Conservation (phyloP, 2,113 vertebrate species). For the Macrotus californicus region DNA sequence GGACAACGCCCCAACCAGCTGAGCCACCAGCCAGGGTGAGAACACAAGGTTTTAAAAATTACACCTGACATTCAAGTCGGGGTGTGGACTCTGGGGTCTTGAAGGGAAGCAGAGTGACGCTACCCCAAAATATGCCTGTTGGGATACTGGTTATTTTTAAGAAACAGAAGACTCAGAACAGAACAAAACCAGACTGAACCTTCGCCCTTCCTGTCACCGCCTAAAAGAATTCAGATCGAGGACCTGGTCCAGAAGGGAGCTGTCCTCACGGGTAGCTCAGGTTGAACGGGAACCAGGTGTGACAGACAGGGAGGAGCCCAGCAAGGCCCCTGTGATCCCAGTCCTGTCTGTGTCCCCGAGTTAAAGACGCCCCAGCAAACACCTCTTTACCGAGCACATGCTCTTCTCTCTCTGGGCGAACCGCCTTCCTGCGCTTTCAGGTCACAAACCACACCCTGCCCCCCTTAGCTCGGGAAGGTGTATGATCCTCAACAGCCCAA, state of each 20-base stretch:
- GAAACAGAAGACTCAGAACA: neutral
- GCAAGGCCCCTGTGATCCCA: fast-evolving
- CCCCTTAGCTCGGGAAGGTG: fast-evolving
- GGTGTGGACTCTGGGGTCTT: neutral
- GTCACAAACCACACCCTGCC: fast-evolving
- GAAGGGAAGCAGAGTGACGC: neutral
- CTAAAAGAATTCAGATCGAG: fast-evolving
- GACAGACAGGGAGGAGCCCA: neutral
- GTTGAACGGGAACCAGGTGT: neutral
- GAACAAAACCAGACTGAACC: neutral
- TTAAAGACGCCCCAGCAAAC: neutral
- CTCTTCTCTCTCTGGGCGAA: neutral
- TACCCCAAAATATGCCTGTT: too few species aligned
- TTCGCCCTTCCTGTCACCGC: too few species aligned
- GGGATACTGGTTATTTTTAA: neutral
- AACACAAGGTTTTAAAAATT: fast-evolving
- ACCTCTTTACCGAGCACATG: neutral
- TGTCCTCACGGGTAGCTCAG: neutral
- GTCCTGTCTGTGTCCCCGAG: neutral
- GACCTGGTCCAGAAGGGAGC: neutral
- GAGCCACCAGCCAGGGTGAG: neutral
- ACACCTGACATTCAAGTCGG: fast-evolving
- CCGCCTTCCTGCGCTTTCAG: neutral
- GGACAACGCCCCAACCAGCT: neutral
- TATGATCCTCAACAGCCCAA: fast-evolving